Evolutionary conservation across 2,888 invertebrate genomes (phyloP).

Genomic region (Metellina segmentata): DNA sequence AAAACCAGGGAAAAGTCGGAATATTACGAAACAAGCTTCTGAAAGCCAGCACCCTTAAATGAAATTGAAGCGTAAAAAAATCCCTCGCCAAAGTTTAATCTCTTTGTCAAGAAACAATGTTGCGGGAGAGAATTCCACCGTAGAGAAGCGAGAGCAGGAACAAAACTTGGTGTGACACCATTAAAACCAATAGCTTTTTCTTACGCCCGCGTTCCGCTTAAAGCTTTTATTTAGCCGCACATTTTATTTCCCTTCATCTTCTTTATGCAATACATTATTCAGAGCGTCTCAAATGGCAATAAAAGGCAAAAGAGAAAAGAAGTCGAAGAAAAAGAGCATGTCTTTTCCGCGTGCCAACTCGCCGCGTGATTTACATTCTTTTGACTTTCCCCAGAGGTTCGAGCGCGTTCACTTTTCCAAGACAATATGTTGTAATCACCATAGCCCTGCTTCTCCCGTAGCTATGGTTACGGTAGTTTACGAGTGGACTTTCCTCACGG

Average conservation of each 20-base stretch:
- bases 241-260: slow-evolving; percentile 58
- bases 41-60: background rate
- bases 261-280: slow-evolving; percentile 70
- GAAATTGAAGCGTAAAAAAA: background rate
- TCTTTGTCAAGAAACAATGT: background rate
- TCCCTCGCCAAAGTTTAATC: background rate
- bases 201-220: slow-evolving; percentile 2
- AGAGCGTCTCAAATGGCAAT: slow-evolving; percentile 59
- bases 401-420: slow-evolving; percentile 34
- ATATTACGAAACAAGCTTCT: background rate
- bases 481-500: slow-evolving; percentile 7
- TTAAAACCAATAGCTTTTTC: slow-evolving; percentile 63
- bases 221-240: slow-evolving; percentile 53
- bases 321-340: slow-evolving; percentile 10
- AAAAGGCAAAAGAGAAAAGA: slow-evolving; percentile 31
- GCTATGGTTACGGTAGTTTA: slow-evolving; percentile 61
- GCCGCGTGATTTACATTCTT: slow-evolving; percentile 67
- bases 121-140: background rate
- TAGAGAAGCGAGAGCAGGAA: slow-evolving; percentile 10
- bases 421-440: slow-evolving; percentile 72
- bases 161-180: slow-evolving; percentile 24
- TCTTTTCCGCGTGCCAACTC: slow-evolving; percentile 37
- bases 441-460: slow-evolving; percentile 37
- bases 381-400: slow-evolving; percentile 46
- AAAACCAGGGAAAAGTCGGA: background rate